Evolutionary conservation across 2,888 invertebrate species (phyloP).

Genomic region (Polia nebulosa): DNA sequence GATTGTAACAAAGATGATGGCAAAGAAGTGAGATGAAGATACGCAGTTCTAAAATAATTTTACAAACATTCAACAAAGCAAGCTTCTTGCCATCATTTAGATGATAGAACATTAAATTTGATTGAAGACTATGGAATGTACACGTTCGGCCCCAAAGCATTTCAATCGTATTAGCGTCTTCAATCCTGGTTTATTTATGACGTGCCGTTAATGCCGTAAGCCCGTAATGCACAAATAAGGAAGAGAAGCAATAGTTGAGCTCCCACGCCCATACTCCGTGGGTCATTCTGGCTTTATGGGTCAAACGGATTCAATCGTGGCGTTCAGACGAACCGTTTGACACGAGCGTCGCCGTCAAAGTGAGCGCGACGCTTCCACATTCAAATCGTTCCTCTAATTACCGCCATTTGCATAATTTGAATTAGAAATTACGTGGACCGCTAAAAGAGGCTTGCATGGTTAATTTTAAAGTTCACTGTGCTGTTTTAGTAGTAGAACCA

Average conservation of each 20-base stretch:
- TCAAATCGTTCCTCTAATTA: constrained; percentile 62
- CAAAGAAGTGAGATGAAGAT: not conserved
- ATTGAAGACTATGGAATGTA: constrained; percentile 19
- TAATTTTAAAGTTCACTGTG: constrained; percentile 31
- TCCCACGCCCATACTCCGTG: constrained; percentile 63
- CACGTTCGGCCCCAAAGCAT: constrained; percentile 5
- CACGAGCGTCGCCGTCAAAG: constrained; percentile 57
- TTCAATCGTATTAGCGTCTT: constrained; percentile 23
- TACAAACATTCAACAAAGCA: constrained; percentile 6
- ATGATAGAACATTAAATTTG: constrained; percentile 18
- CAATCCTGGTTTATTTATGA: constrained; percentile 44
- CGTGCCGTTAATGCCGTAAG: constrained; percentile 38
- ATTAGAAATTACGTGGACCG: constrained; percentile 40
- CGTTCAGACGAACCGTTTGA: constrained; percentile 56
- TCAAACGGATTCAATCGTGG: constrained; percentile 67
- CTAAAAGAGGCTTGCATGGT: constrained; percentile 41
- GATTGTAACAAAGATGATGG: not conserved
- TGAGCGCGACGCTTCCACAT: constrained; percentile 57
- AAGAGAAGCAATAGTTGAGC: constrained; percentile 54
- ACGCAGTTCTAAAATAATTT: not conserved
- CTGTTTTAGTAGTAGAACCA: constrained; percentile 16
- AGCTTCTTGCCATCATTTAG: not conserved
- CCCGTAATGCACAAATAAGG: constrained; percentile 59
- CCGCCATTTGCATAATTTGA: constrained; percentile 60
- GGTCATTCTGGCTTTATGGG: constrained; percentile 63